Evolutionary conservation across 2,888 invertebrate species (phyloP).

Genomic region (Cephus spinipes): DNA sequence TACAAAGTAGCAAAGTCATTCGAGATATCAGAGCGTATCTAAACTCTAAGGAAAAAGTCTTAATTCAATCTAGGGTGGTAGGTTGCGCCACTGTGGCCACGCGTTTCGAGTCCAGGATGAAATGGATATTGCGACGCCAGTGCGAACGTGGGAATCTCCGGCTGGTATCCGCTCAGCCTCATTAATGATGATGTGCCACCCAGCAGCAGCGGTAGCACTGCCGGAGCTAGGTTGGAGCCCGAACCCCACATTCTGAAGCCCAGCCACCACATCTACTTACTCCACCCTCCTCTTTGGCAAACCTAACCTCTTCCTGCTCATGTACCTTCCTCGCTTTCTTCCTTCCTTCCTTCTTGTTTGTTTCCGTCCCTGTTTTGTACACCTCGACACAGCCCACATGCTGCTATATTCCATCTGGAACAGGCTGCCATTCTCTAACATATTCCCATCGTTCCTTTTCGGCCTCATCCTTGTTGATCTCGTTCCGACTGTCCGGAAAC

Average conservation of each 20-base stretch:
- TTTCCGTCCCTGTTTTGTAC: constrained; percentile 45
- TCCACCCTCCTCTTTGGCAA: constrained; percentile 42
- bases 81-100: constrained; percentile 12
- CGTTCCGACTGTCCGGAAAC: neutral
- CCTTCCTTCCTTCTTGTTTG: constrained; percentile 65
- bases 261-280: constrained; percentile 36
- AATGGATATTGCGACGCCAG: constrained; percentile 57
- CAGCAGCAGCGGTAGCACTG: constrained; percentile 66
- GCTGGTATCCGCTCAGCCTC: constrained; percentile 70
- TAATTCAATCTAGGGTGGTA: neutral
- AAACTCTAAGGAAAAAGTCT: neutral
- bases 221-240: constrained; percentile 16
- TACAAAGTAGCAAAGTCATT: neutral
- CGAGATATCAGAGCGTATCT: neutral
- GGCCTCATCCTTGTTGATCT: neutral
- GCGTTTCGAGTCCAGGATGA: constrained; percentile 35
- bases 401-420: neutral
- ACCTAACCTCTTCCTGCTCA: constrained; percentile 51
- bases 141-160: constrained; percentile 61
- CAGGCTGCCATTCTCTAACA: neutral
- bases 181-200: constrained; percentile 85
- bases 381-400: constrained; percentile 35
- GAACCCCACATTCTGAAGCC: constrained; percentile 26
- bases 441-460: neutral
- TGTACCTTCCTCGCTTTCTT: constrained; percentile 50